Percentiles rank a stretch among this genome's conserved stretches.
phyloP scores from a whole-genome alignment of 1,140 invertebrate genomes.

The Micrasema minimum region DNA sequence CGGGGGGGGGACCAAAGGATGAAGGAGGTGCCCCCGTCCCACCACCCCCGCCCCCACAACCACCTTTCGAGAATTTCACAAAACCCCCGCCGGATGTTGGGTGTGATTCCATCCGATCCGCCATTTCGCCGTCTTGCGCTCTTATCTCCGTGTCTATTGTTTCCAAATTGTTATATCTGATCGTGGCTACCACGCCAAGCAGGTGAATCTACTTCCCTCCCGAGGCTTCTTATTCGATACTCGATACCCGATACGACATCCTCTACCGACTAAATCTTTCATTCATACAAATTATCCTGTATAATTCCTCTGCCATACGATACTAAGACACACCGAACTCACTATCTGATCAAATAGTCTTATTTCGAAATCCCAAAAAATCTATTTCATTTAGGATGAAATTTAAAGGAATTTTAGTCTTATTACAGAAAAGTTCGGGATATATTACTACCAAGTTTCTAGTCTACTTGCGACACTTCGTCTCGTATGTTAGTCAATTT shows the following conservation, averaged over 20 bases:
- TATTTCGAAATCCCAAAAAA: too few relatives aligned
- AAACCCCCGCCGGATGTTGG: conserved; percentile 39
- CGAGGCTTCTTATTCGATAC: not conserved
- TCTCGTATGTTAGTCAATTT: too few relatives aligned
- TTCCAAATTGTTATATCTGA: conserved; percentile 24
- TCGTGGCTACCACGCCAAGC: conserved; percentile 4
- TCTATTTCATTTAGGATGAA: too few relatives aligned
- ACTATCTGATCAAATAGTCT: too few relatives aligned
- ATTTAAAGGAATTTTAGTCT: too few relatives aligned
- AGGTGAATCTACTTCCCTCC: conserved; percentile 3
- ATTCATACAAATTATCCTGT: not conserved
- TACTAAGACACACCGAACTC: too few relatives aligned
- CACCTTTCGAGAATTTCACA: conserved; percentile 56
- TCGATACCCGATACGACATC: not conserved
- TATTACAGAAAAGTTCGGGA: too few relatives aligned
- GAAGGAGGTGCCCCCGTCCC: conserved; percentile 57
- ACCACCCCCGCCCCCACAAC: conserved; percentile 65
- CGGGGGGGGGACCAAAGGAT: conserved; percentile 58
- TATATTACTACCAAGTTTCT: too few relatives aligned
- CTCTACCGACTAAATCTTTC: not conserved
- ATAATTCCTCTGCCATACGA: too few relatives aligned
- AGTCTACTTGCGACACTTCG: too few relatives aligned
- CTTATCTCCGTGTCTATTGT: conserved; percentile 35
- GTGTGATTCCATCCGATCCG: conserved; percentile 39
- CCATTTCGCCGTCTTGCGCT: conserved; percentile 29